phyloP scores from a whole-genome alignment of 2,113 vertebrate genomes.

The Burhinus oedicnemus region DNA sequence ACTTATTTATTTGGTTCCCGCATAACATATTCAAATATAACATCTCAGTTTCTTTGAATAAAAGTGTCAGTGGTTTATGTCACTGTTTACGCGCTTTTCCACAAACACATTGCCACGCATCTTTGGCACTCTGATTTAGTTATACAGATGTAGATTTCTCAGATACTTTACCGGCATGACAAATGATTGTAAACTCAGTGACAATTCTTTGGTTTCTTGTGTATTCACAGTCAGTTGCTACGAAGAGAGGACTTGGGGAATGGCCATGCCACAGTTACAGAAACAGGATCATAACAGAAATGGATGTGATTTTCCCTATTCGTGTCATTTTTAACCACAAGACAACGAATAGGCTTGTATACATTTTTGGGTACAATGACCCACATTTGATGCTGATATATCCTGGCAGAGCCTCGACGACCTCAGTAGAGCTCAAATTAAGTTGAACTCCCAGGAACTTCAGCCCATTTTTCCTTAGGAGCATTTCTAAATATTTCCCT shows the following conservation, averaged over 20 bases:
- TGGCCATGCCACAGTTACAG: background rate
- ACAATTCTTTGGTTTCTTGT: background rate
- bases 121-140: background rate
- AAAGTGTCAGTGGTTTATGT: background rate
- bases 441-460: background rate
- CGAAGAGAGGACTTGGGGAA: background rate
- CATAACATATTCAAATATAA: conserved; percentile 9
- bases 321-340: background rate
- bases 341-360: background rate
- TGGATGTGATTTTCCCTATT: background rate
- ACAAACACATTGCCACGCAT: background rate
- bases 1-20: conserved; percentile 24
- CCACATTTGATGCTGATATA: background rate
- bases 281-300: background rate
- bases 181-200: background rate
- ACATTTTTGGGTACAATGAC: background rate
- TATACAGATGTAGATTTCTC: background rate
- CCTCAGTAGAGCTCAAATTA: background rate
- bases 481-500: background rate
- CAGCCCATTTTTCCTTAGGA: background rate
- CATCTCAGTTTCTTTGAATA: conserved; percentile 8
- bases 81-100: background rate
- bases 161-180: background rate
- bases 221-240: background rate
- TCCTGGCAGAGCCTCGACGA: background rate